Percentiles rank a stretch among this genome's conserved stretches.
Evolutionary conservation across 2,113 vertebrate genomes (phyloP).

Genomic region (Podilymbus podiceps): DNA sequence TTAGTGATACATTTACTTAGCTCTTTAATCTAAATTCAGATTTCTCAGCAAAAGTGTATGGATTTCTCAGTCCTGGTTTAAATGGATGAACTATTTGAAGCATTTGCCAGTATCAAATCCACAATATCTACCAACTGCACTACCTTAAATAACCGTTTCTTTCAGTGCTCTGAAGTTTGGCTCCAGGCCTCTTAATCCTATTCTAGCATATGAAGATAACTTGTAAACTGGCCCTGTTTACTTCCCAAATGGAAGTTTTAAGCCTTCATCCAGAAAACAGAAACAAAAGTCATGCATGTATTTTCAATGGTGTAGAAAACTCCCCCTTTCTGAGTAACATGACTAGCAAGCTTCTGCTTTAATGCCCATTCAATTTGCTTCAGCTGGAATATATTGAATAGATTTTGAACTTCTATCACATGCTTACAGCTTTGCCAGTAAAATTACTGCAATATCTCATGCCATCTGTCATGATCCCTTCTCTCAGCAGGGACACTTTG

Average conservation of each 20-base stretch:
- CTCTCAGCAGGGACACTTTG: constrained; percentile 6
- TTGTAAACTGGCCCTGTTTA: background rate
- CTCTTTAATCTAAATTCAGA: background rate
- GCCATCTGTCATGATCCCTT: constrained; percentile 62
- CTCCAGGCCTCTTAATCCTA: background rate
- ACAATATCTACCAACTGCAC: background rate
- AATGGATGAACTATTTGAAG: background rate
- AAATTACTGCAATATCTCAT: constrained; percentile 63
- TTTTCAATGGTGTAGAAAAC: background rate
- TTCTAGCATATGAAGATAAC: background rate
- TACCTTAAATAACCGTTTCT: background rate
- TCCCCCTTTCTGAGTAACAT: background rate
- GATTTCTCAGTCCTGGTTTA: background rate
- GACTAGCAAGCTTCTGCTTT: background rate
- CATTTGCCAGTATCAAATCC: background rate
- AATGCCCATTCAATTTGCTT: constrained; percentile 19
- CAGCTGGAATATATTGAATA: constrained; percentile 43
- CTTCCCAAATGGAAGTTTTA: constrained; percentile 16
- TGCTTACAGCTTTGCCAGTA: constrained; percentile 59
- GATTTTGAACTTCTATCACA: constrained; percentile 38
- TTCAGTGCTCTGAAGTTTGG: background rate
- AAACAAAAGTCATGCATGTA: background rate
- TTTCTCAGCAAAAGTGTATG: background rate
- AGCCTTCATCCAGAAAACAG: background rate
- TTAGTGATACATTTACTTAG: background rate